A percentile compares a stretch with the other conserved stretches of the same genome.
Evolutionary conservation across 1,140 invertebrate genomes (phyloP).

Genomic region (Monochamus saltuarius): DNA sequence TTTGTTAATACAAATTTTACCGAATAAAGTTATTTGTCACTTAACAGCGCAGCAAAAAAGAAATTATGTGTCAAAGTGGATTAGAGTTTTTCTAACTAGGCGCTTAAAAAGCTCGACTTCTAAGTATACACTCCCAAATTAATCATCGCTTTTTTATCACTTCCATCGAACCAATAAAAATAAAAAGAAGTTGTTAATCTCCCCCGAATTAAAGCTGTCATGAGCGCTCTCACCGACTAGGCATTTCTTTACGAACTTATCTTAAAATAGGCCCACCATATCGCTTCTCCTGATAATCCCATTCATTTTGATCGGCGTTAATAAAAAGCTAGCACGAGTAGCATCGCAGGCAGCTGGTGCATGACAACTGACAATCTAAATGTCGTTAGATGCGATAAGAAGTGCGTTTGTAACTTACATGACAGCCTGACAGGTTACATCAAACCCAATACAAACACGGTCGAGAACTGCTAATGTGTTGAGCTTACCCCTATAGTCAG

Average conservation of each 20-base stretch:
- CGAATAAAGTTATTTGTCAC: too few species aligned
- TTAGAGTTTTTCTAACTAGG: too few species aligned
- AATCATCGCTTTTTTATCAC: too few species aligned
- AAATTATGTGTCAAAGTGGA: too few species aligned
- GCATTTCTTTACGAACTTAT: slow-evolving; percentile 18
- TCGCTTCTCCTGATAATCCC: slow-evolving; percentile 9
- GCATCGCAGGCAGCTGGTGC: slow-evolving; percentile 18
- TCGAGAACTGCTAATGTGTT: slow-evolving; percentile 27
- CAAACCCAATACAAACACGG: slow-evolving; percentile 33
- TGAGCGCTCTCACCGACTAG: too few species aligned
- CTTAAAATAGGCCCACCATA: slow-evolving; percentile 12
- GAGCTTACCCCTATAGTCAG: slow-evolving; percentile 23
- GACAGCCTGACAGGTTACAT: slow-evolving; percentile 34
- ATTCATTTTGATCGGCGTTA: slow-evolving; percentile 23
- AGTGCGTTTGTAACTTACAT: slow-evolving; percentile 29
- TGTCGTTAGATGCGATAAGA: slow-evolving; percentile 31
- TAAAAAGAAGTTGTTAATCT: too few species aligned
- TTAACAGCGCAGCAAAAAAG: too few species aligned
- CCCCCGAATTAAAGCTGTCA: too few species aligned
- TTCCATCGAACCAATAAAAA: too few species aligned
- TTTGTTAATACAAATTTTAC: too few species aligned
- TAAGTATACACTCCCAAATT: too few species aligned
- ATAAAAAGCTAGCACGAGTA: slow-evolving; percentile 16
- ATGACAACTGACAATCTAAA: slow-evolving; percentile 31
- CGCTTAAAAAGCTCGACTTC: too few species aligned